Percentiles rank a stretch among this genome's conserved stretches.
Conservation (phyloP, 1,140 invertebrate genomes). For the Drosophila erecta region DNA sequence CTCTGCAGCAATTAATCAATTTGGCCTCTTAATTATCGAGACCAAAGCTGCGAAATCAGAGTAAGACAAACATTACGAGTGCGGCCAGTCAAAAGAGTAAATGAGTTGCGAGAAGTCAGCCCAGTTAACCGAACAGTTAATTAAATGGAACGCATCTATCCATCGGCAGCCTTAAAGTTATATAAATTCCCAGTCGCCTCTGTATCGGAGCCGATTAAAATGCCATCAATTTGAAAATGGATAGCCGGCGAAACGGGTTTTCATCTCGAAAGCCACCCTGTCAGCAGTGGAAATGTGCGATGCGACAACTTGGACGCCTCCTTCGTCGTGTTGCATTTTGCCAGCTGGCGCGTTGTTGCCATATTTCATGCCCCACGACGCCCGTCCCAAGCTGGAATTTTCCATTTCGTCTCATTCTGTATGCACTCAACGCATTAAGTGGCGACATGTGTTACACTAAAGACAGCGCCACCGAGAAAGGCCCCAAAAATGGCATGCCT, state of each 20-base stretch:
- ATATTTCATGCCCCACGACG: conserved; percentile 22
- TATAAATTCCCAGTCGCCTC: background rate
- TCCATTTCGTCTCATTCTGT: conserved; percentile 68
- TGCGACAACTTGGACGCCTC: conserved; percentile 30
- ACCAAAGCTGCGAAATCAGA: conserved; percentile 16
- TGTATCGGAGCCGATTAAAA: conserved; percentile 31
- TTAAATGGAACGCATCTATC: conserved; percentile 4
- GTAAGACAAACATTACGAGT: conserved; percentile 27
- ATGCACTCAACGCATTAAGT: conserved; percentile 76
- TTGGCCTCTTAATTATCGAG: conserved; percentile 45
- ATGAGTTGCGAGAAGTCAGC: background rate
- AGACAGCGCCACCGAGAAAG: conserved; percentile 35
- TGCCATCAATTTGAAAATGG: conserved; percentile 41
- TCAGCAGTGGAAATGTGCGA: conserved; percentile 27
- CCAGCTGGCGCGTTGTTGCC: conserved; percentile 52
- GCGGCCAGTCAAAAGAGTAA: conserved; percentile 4
- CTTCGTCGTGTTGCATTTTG: conserved; percentile 47
- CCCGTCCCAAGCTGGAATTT: conserved; percentile 6
- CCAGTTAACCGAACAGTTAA: conserved; percentile 9
- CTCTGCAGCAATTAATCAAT: conserved; percentile 57
- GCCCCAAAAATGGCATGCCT: conserved; percentile 17
- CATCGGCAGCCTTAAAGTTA: background rate
- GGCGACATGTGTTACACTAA: conserved; percentile 71
- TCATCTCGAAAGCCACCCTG: conserved; percentile 16
- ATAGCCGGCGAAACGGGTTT: conserved; percentile 17